Conservation (phyloP, 2,797 vertebrate genomes). For the Octomys mimax region DNA sequence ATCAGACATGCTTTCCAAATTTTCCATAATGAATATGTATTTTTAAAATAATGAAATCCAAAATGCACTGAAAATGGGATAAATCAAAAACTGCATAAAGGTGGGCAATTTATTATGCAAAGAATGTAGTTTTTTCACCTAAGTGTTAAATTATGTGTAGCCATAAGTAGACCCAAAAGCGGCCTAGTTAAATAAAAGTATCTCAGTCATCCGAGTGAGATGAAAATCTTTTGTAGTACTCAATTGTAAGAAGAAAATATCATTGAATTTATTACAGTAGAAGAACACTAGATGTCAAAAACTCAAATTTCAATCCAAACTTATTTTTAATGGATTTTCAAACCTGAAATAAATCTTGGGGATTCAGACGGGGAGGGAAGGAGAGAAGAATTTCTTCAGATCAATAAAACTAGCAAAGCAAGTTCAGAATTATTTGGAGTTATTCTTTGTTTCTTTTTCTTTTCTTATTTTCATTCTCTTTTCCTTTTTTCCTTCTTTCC, state of each 20-base stretch:
- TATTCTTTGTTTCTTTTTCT: not conserved
- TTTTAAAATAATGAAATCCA: conserved; percentile 25
- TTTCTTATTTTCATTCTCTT: not conserved
- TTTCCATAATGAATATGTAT: not conserved
- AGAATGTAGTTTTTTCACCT: not conserved
- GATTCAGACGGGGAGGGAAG: not conserved
- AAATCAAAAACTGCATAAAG: not conserved
- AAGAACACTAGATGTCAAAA: not conserved
- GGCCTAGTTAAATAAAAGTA: not conserved
- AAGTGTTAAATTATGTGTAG: not conserved
- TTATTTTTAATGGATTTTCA: conserved; percentile 22
- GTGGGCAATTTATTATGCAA: not conserved
- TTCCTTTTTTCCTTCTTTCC: too few species aligned
- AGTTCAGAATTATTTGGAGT: conserved; percentile 36
- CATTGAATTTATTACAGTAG: not conserved
- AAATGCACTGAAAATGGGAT: not conserved
- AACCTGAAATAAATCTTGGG: not conserved
- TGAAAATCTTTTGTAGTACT: not conserved
- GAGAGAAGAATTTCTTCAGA: not conserved
- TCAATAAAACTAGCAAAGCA: not conserved
- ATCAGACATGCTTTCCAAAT: not conserved
- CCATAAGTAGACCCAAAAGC: not conserved
- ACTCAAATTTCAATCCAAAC: not conserved
- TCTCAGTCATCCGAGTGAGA: not conserved
- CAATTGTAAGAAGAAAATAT: conserved; percentile 3